Evolutionary conservation across 2,113 vertebrate genomes (phyloP).

Genomic region (Colinus virginianus): DNA sequence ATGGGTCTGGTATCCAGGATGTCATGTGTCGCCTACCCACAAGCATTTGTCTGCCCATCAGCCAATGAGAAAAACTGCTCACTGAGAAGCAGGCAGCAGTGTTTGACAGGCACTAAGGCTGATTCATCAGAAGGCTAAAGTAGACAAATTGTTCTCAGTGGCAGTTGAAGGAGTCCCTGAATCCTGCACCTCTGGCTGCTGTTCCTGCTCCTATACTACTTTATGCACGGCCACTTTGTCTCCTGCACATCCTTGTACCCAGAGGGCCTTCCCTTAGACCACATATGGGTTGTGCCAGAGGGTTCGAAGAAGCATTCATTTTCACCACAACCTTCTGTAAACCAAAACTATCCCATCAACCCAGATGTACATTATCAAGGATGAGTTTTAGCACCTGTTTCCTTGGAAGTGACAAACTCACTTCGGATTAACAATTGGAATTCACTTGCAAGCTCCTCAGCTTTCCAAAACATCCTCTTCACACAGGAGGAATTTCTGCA

Average conservation of each 20-base stretch:
- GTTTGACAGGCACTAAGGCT: slow-evolving; percentile 16
- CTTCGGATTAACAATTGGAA: neutral
- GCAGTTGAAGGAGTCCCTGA: neutral
- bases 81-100: neutral
- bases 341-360: neutral
- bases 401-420: neutral
- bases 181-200: neutral
- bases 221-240: neutral
- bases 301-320: neutral
- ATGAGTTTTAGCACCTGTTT: neutral
- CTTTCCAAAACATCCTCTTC: neutral
- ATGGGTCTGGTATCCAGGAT: slow-evolving; percentile 14
- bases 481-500: neutral
- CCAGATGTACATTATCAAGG: neutral
- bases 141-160: neutral
- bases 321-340: neutral
- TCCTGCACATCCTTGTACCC: accelerated
- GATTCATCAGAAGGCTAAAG: slow-evolving; percentile 6
- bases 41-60: slow-evolving; percentile 47
- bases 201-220: neutral
- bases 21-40: slow-evolving; percentile 35
- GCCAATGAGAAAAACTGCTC: slow-evolving; percentile 34
- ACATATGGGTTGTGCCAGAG: accelerated
- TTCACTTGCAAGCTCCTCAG: accelerated
- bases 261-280: neutral